Percentiles rank a stretch among this genome's conserved stretches.
These are phyloP conservation scores for Serranus cabrilla DNA, from an alignment of 2,797 vertebrate genomes.

Conservation along the genomic window DNA sequence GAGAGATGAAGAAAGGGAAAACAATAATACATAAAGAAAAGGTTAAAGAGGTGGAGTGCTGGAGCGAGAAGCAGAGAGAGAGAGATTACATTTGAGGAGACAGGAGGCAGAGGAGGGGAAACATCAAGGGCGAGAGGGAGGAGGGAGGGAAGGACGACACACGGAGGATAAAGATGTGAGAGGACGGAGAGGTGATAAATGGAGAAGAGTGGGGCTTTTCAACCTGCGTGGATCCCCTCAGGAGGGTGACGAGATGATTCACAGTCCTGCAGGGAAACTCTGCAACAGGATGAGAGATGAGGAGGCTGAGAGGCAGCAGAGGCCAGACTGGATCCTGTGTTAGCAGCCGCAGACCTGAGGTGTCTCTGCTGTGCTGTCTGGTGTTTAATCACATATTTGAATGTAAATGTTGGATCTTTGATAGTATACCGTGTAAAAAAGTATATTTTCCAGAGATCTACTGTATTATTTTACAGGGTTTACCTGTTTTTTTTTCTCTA, in stretches of 20 bases:
- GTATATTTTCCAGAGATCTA: too few species aligned
- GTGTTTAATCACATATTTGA: too few species aligned
- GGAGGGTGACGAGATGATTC: constrained; percentile 32
- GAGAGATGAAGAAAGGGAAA: not conserved
- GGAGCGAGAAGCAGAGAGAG: not conserved
- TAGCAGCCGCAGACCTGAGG: too few species aligned
- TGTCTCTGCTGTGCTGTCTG: too few species aligned
- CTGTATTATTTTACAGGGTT: too few species aligned
- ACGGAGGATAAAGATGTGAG: constrained; percentile 46
- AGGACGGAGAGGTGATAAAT: constrained; percentile 33
- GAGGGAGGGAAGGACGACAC: constrained; percentile 6
- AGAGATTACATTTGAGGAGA: constrained; percentile 34
- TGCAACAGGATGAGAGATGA: constrained; percentile 17
- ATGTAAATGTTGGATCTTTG: too few species aligned
- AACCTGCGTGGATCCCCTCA: constrained; percentile 17
- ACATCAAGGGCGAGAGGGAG: constrained; percentile 9
- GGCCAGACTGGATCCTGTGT: not conserved
- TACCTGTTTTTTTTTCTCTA: too few species aligned
- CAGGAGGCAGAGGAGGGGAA: constrained; percentile 28
- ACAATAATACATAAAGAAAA: not conserved
- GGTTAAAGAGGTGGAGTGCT: not conserved
- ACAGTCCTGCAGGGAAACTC: constrained; percentile 20
- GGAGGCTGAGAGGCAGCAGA: not conserved
- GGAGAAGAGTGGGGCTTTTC: constrained; percentile 3
- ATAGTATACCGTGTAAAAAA: too few species aligned